Base-by-base conservation (phyloP, 1,140 invertebrate genomes). In the Dinothrombium tinctorium region DNA sequence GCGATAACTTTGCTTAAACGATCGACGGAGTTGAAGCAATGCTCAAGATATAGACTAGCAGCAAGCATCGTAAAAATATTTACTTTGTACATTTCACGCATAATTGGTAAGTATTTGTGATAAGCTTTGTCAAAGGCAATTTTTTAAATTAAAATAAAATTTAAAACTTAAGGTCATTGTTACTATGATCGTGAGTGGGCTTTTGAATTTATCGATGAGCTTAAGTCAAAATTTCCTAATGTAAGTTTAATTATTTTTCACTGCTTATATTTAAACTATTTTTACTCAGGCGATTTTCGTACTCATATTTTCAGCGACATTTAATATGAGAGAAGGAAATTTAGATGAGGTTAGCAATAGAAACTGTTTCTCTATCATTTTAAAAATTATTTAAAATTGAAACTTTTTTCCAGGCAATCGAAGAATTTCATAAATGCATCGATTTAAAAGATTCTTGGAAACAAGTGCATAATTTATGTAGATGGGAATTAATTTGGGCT, bases 401-500 rank as follows among this genome's bases (percentile, higher is more conserved):
- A 2, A 17, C 31, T 37, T 37, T 46, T 48, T 51, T 43, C n/a
- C 26, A 32, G 21, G 72, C 78, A 2, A 69, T 80, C 33, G 54
- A 62, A 2, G 82, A 72, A 61, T 92, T 86, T 58, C 72, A 71
- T 31, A 71, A 69, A 47, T 84, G 81, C 0, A 77, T 84, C 62
- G 69, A 75, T 36, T 78, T 76, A 11, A 82, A 90, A 54, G 59
- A 71, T 45, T 62, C 77, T 6, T 95, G 86, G 81, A 69, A 74
- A 4, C 86, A 94, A 54, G 89, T 94, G 56, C 83, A 90, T 59
- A 82, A 90, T 56, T 55, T 94, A 0, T 89, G 83, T 55, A 89
- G 73, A 56, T 95, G 87, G 89, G 87, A 95, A 59, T 61, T 92
- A 20, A 72, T 87, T 63, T 94, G 84, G 83, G 70, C 77, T 8